Base-by-base conservation (phyloP, 2,888 invertebrate species). In the Choristoneura rosaceana region DNA sequence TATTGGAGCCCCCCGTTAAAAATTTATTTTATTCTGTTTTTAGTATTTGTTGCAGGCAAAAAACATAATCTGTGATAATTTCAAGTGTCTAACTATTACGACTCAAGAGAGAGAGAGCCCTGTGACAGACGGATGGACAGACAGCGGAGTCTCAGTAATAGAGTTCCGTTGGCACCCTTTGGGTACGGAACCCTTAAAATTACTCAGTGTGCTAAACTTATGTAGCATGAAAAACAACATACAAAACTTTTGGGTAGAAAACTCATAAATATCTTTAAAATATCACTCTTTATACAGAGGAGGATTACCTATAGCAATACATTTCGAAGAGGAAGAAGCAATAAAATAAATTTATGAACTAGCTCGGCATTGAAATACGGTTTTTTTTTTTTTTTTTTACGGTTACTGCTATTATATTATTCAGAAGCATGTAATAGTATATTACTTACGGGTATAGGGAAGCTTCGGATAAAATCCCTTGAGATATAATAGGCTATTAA, bases 281-380 rank as follows among this genome's bases (percentile, higher is more conserved):
- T 34, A 58, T 33, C 25, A 25, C 25, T 55, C 52, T 55, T 33
- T 17, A 52, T 52, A 17, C 25, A 55, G 25, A 55, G 25, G 25
- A 55, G 55, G 25, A 55, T 55, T 55, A 55, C 55, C 4, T 7
- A 25, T 25, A 55, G n/a, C 59, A 33, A 59, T 59, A 59, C n/a
- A 59, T 59, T 59, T 59, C 33, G 55, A 59, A 59, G 34, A 34
- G 59, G 59, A 59, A 59, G 59, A 59, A 34, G 59, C 34, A n/a
- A 34, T 59, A 59, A 59, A 59, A 59, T 14, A 10, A 59, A 34
- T 59, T 59, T 59, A 59, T 59, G 34, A 34, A 33, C 34, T 59
- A n/a, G 59, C 59, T 7, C 58, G 8, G 59, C 59, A 34, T n/a
- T 59, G 59, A 59, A 59, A 34, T 8, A 34, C n/a, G n/a, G 34